Base-by-base conservation (phyloP, 2,888 invertebrate species). In the Eristalis arbustorum region DNA sequence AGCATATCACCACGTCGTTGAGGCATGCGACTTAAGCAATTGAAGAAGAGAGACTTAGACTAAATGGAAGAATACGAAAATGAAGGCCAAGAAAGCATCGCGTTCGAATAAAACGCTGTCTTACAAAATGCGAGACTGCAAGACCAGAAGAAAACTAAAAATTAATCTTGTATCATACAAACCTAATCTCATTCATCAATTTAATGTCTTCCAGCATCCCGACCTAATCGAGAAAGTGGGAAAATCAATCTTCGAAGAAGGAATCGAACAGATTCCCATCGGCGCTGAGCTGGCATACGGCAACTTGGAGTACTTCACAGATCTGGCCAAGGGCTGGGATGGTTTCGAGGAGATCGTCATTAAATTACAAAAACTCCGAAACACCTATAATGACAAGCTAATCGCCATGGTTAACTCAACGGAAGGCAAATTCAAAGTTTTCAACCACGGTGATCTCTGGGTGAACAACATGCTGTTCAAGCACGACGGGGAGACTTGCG, bases 371-470 rank as follows among this genome's bases (percentile, higher is more conserved):
- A 69, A 69, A 11, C 31, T 69, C 1, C 1, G 56, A 18, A 23
- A 6, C 13, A 42, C 25, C 11, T 71, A 59, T 2, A 25, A 42
- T 18, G 28, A 71, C 13, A 71, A 61, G 8, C 18, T 59, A 0
- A 61, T 61, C 11, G 40, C 25, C n/a, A 37, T 40, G 10, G 25
- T 18, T 0, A 22, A 72, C 10, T 28, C 42, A 2, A 22, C 42
- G 0, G 42, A 42, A 18, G 22, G n/a, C 37, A 61, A 42, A 31
- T 72, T 61, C 40, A 31, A 56, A 34, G 93, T 93, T 11, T 88
- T 93, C 40, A 92, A 92, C 88, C 93, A 93, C 84, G 93, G 93
- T 10, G 93, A 93, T 89, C 89, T 93, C 8, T 93, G 93, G 93
- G 89, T 91, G 2, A 93, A 93, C 80, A 93, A 93, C 89, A 91